A percentile compares a stretch with the other conserved stretches of the same genome.
Evolutionary conservation across 2,888 invertebrate species (phyloP).

Genomic region (Andrena bicolor): DNA sequence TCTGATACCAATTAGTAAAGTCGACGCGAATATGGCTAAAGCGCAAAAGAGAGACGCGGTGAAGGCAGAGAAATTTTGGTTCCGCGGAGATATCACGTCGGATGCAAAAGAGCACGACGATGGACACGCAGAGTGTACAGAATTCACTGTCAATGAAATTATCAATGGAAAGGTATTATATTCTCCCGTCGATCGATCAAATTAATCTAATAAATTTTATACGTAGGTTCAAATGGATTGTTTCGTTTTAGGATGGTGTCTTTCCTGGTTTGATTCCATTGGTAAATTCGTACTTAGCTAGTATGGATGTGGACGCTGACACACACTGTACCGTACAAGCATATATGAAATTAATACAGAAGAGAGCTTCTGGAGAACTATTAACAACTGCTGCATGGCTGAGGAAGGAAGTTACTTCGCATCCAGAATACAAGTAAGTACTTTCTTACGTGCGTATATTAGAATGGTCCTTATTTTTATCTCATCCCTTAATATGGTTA

Average conservation of each 20-base stretch:
- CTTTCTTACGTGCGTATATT: conserved; percentile 2
- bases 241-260: conserved; percentile 89
- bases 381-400: conserved; percentile 98
- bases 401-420: conserved; percentile 93
- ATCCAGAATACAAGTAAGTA: conserved; percentile 95
- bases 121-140: conserved; percentile 87
- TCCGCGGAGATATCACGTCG: conserved; percentile 92
- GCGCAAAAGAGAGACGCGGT: conserved; percentile 97
- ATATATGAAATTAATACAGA: conserved; percentile 96
- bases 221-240: conserved; percentile 10
- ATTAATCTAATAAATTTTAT: neutral
- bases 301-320: conserved; percentile 99
- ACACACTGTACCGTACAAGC: conserved; percentile 98
- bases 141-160: conserved; percentile 98
- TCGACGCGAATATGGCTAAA: conserved; percentile 98
- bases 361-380: conserved; percentile 94
- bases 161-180: conserved; percentile 94
- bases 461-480: too few species aligned
- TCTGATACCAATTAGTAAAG: conserved; percentile 98
- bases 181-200: neutral
- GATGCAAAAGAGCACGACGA: conserved; percentile 85
- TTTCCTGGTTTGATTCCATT: conserved; percentile 98
- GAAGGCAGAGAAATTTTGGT: conserved; percentile 95
- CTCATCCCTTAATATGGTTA: too few species aligned
- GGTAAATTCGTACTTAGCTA: conserved; percentile 96